These are phyloP conservation scores for Drosophila hawaiiensis DNA, from an alignment of 2,888 invertebrate species.

Conservation along the genomic window DNA sequence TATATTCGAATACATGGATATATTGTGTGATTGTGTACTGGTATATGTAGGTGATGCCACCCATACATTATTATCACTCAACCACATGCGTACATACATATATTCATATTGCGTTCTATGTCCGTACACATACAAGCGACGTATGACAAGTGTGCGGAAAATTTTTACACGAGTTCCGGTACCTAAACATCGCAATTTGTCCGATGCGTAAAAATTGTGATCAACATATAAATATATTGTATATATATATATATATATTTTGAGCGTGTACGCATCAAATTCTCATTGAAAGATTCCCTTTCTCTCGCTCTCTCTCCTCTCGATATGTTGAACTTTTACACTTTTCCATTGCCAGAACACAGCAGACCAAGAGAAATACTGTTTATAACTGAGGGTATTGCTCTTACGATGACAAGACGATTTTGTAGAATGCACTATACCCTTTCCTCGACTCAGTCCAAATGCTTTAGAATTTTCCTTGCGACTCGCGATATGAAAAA, in stretches of 20 bases:
- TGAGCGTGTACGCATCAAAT: conserved; percentile 36
- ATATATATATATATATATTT: conserved; percentile 24
- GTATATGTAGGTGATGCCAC: conserved; percentile 4
- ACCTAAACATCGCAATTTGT: conserved; percentile 37
- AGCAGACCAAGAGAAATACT: conserved; percentile 59
- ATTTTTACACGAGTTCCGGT: conserved; percentile 52
- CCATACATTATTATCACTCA: conserved; percentile 1
- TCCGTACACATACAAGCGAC: not conserved
- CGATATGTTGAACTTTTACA: conserved; percentile 70
- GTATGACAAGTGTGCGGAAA: conserved; percentile 54
- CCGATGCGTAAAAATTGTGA: conserved; percentile 51
- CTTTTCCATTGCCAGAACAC: conserved; percentile 57
- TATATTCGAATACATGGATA: not conserved
- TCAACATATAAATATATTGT: conserved; percentile 15
- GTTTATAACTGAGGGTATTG: conserved; percentile 76
- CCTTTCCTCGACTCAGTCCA: conserved; percentile 16
- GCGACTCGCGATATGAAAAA: not conserved
- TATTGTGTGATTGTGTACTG: not conserved
- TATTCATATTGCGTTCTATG: conserved; percentile 9
- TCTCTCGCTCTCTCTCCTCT: conserved; percentile 12
- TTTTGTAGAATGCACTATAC: conserved; percentile 60
- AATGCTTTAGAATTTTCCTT: not conserved
- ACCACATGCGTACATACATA: conserved; percentile 2
- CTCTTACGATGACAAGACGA: conserved; percentile 73
- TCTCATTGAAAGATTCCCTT: conserved; percentile 25